Conservation (phyloP, 1,140 invertebrate species). For the Ceratina japonica region DNA sequence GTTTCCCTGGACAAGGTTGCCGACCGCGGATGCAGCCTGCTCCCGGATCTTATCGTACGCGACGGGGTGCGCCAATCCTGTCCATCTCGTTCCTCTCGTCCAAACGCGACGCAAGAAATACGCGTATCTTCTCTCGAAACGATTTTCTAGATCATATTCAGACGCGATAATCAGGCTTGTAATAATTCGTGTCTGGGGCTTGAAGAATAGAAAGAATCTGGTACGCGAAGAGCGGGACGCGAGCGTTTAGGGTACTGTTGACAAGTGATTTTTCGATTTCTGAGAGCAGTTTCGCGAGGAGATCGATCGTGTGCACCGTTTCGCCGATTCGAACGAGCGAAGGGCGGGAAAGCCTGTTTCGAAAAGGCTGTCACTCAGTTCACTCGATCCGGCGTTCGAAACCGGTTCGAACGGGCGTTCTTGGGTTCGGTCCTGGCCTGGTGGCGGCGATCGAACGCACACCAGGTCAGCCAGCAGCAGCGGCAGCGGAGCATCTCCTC, state of each 20-base stretch:
- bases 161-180: too few relatives aligned
- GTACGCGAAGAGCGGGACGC: too few relatives aligned
- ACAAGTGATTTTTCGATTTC: too few relatives aligned
- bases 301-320: slow-evolving; percentile 43
- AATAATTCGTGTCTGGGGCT: too few relatives aligned
- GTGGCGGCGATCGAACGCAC: slow-evolving; percentile 35
- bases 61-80: not conserved
- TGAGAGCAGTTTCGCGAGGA: not conserved
- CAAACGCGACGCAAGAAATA: too few relatives aligned
- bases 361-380: slow-evolving; percentile 60
- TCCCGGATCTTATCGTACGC: not conserved
- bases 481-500: slow-evolving; percentile 45
- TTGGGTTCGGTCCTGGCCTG: slow-evolving; percentile 28
- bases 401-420: slow-evolving; percentile 55
- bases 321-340: slow-evolving; percentile 42
- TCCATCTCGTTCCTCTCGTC: too few relatives aligned
- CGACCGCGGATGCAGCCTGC: slow-evolving; percentile 12
- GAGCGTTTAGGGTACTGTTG: too few relatives aligned
- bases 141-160: too few relatives aligned
- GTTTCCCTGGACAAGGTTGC: slow-evolving; percentile 30
- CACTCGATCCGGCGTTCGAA: slow-evolving; percentile 50
- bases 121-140: too few relatives aligned
- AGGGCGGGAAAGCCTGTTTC: slow-evolving; percentile 53
- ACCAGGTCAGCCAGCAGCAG: slow-evolving; percentile 3
- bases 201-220: too few relatives aligned